Percentiles rank a stretch among this genome's conserved stretches.
Conservation (phyloP, 2,113 vertebrate species). For the Pao palembangensis region DNA sequence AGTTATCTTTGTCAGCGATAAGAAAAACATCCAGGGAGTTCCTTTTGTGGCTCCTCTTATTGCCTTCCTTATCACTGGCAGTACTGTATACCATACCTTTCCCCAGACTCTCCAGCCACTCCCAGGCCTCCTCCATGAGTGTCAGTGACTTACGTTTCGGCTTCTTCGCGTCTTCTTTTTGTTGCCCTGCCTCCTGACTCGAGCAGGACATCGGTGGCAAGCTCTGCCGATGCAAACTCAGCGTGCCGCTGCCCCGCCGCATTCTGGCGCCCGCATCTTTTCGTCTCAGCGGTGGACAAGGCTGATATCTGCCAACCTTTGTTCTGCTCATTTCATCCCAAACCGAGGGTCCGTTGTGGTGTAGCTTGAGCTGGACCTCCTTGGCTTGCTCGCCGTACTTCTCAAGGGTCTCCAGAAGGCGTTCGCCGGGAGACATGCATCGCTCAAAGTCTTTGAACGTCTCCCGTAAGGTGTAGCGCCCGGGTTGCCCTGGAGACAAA, state of each 20-base stretch:
- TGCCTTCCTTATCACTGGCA: slow-evolving; percentile 51
- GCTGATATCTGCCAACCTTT: slow-evolving; percentile 46
- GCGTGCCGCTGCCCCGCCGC: slow-evolving; percentile 39
- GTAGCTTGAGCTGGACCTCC: slow-evolving; percentile 74
- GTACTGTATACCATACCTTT: slow-evolving; percentile 66
- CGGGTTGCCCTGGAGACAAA: slow-evolving; percentile 66
- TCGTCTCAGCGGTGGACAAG: slow-evolving; percentile 56
- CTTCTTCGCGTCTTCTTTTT: slow-evolving; percentile 55
- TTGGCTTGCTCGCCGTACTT: slow-evolving; percentile 75
- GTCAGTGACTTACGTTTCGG: slow-evolving; percentile 77
- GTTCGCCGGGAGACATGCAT: slow-evolving; percentile 68
- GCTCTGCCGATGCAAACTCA: slow-evolving; percentile 67
- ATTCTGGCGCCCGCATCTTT: slow-evolving; percentile 43
- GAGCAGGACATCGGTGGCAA: slow-evolving; percentile 63
- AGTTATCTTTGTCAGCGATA: slow-evolving; percentile 20
- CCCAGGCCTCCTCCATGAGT: slow-evolving; percentile 75
- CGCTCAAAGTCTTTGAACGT: slow-evolving; percentile 77
- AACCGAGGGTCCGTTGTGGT: slow-evolving; percentile 56
- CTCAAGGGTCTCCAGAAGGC: slow-evolving; percentile 67
- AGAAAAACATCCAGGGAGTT: slow-evolving; percentile 43
- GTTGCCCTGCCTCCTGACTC: slow-evolving; percentile 37
- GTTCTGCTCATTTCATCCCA: slow-evolving; percentile 37
- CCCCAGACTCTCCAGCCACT: slow-evolving; percentile 75
- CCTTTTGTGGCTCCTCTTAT: slow-evolving; percentile 49
- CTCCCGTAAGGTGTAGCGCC: slow-evolving; percentile 75